These are phyloP conservation scores for Galeopsomyia nigrocyanea DNA, from an alignment of 2,888 invertebrate genomes.

Conservation along the genomic window DNA sequence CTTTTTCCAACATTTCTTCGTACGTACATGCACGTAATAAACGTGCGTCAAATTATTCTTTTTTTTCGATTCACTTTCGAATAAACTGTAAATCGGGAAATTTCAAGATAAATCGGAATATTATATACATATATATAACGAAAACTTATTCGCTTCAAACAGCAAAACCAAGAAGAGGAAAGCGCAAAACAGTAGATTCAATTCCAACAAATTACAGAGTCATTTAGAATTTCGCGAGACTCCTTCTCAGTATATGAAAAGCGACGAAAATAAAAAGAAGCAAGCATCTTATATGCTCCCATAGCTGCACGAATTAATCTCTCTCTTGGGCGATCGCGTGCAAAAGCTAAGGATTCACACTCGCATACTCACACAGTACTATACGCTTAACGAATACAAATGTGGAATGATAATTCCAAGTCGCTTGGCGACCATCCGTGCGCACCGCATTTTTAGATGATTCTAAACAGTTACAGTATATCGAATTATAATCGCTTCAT, in stretches of 20 bases:
- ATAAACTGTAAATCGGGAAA: not conserved
- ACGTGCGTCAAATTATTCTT: not conserved
- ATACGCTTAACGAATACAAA: slow-evolving; percentile 65
- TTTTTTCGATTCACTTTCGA: slow-evolving; percentile 2
- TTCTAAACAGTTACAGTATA: slow-evolving; percentile 30
- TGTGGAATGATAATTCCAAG: slow-evolving; percentile 64
- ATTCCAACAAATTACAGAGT: too few relatives aligned
- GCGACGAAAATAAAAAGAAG: too few relatives aligned
- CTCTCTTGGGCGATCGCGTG: slow-evolving; percentile 1
- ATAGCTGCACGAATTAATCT: slow-evolving; percentile 21
- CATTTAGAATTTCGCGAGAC: too few relatives aligned
- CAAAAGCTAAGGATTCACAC: not conserved
- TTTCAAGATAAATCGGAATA: too few relatives aligned
- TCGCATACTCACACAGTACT: not conserved
- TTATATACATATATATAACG: too few relatives aligned
- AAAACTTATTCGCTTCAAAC: too few relatives aligned
- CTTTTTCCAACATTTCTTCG: too few relatives aligned
- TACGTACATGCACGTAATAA: not conserved
- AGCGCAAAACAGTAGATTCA: too few relatives aligned
- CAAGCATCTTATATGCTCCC: not conserved
- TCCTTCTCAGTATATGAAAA: too few relatives aligned
- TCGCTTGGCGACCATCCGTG: slow-evolving; percentile 43
- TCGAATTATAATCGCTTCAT: slow-evolving; percentile 18
- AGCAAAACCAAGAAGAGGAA: too few relatives aligned
- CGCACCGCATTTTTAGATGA: slow-evolving; percentile 20